phyloP scores from a whole-genome alignment of 2,113 vertebrate species.

The Brienomyrus longianalis region DNA sequence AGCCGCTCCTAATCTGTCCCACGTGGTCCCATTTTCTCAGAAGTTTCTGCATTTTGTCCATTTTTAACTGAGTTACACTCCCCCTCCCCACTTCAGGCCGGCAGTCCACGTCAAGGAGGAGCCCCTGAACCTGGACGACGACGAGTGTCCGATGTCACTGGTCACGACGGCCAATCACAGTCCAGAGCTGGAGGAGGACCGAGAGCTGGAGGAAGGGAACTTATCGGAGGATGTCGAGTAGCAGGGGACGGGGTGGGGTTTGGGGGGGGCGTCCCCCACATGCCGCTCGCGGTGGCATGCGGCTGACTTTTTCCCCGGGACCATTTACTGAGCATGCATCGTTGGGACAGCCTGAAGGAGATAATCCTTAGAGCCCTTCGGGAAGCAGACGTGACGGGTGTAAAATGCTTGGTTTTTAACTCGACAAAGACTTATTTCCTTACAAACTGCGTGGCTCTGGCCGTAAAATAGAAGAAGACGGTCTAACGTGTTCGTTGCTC shows the following conservation, averaged over 20 bases:
- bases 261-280: conserved; percentile 52
- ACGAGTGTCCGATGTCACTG: conserved; percentile 97
- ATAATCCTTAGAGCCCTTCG: conserved; percentile 87
- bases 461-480: conserved; percentile 53
- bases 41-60: not conserved
- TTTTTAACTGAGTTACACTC: not conserved
- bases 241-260: conserved; percentile 61
- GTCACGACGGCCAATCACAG: conserved; percentile 98
- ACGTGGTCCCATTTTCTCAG: not conserved
- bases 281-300: conserved; percentile 81
- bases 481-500: conserved; percentile 78
- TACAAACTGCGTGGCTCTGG: conserved; percentile 55
- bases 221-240: conserved; percentile 98
- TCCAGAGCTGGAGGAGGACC: conserved; percentile 95
- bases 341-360: conserved; percentile 89
- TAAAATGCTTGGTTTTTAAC: conserved; percentile 68
- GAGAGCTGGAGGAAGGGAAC: conserved; percentile 98
- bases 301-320: conserved; percentile 90
- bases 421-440: conserved; percentile 71
- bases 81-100: conserved; percentile 67
- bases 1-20: not conserved
- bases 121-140: conserved; percentile 92
- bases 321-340: conserved; percentile 99
- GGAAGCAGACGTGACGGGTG: conserved; percentile 70
- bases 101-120: conserved; percentile 96